A percentile compares a stretch with the other conserved stretches of the same genome.
These are phyloP conservation scores for Apogon hyalosoma DNA, from an alignment of 2,797 vertebrate genomes.

Conservation along the genomic window DNA sequence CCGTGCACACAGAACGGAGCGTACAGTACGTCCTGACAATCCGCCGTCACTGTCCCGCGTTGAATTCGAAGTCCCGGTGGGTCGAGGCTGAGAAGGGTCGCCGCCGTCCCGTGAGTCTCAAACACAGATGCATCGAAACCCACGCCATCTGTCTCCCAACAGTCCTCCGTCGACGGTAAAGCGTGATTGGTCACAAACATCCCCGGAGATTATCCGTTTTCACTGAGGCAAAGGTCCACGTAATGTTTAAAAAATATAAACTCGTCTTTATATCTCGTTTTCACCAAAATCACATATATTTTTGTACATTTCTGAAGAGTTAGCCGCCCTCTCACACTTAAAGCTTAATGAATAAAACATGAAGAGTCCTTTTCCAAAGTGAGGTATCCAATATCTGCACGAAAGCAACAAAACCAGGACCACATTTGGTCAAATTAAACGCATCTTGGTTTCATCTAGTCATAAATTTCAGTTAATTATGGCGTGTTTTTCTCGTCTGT, in stretches of 20 bases:
- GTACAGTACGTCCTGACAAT: slow-evolving; percentile 24
- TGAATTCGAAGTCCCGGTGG: slow-evolving; percentile 17
- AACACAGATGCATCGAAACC: slow-evolving; percentile 11
- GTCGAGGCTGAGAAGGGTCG: neutral
- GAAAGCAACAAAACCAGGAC: slow-evolving; percentile 35
- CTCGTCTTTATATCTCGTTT: slow-evolving; percentile 48
- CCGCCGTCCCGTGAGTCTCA: slow-evolving; percentile 11
- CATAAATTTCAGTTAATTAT: too few species aligned
- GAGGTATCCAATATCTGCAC: slow-evolving; percentile 37
- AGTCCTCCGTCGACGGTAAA: neutral
- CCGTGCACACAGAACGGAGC: slow-evolving; percentile 24
- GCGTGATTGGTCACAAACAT: slow-evolving; percentile 42
- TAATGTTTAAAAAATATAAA: slow-evolving; percentile 77
- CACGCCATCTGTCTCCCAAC: slow-evolving; percentile 8
- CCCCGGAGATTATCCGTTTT: slow-evolving; percentile 29
- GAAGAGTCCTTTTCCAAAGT: slow-evolving; percentile 57
- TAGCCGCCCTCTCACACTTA: slow-evolving; percentile 47
- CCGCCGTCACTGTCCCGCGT: slow-evolving; percentile 15
- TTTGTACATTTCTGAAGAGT: slow-evolving; percentile 47
- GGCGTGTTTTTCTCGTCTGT: too few species aligned
- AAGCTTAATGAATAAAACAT: slow-evolving; percentile 58
- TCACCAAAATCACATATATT: slow-evolving; percentile 44
- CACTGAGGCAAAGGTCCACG: slow-evolving; percentile 60
- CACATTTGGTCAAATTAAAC: slow-evolving; percentile 30
- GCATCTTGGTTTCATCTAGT: too few species aligned